Evolutionary conservation across 2,797 vertebrate species (phyloP), one percentile per base, ranked within the genome.

Genomic region (Hippocampus kuda): DNA sequence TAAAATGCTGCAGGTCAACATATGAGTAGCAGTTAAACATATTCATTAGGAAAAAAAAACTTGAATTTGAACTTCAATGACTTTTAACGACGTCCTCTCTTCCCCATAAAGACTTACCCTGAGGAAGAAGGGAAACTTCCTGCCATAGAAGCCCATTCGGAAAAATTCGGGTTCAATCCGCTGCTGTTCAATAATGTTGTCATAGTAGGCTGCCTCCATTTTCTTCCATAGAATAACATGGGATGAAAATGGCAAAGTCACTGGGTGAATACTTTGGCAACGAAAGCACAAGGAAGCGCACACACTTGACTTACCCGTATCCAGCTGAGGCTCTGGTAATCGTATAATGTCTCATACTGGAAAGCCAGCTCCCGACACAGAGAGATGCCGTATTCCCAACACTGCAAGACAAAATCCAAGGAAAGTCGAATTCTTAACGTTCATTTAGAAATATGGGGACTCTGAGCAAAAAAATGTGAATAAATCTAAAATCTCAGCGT

Each of bases 241-340:
- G 82, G 64, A 77, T 54, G 74, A 77, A 56, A 75, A 26, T 76
- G 26, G 66, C 76, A 77, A 71, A 74, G 84, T 83, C 74, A 71
- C 72, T 76, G 10, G 22, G 5, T n/a, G 22, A 59, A 76, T 4
- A 41, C 5, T 73, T 71, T 60, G 56, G 65, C 24, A 30, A 81
- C 77, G 75, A 79, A 67, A 73, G 46, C 48, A 71, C 48, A 75
- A 77, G 64, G 65, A 68, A 53, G 60, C 27, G 59, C 1, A 64
- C 18, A 41, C 66, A 71, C 68, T 71, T 71, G 67, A 88, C 96
- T 90, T 73, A 99, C 96, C 94, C 96, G 93, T 80, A 99, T 99
- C 97, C 97, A 99, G 91, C 97, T 99, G 88, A 99, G 95, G 84
- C 97, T 99, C 88, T 99, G 97, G 78, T 98, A 99, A 80, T 99